phyloP scores from a whole-genome alignment of 2,888 invertebrate species.

The Dicyrtomina minuta region DNA sequence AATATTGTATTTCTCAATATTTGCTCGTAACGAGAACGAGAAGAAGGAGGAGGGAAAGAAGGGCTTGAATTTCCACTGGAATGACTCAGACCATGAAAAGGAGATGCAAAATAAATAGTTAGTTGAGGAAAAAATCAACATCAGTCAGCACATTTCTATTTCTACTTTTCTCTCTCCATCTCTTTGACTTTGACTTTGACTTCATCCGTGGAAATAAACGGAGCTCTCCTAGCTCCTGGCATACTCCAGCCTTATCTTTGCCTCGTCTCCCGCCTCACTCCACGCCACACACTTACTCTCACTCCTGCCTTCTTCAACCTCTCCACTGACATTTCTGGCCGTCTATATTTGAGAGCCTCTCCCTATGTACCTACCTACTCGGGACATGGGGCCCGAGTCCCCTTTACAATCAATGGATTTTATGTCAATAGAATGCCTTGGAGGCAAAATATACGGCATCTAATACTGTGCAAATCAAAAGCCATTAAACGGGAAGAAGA shows the following conservation, averaged over 20 bases:
- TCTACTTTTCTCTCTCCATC: not conserved
- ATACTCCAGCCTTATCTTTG: not conserved
- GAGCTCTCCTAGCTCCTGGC: too few species aligned
- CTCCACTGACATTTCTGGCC: not conserved
- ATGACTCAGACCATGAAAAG: slow-evolving; percentile 30
- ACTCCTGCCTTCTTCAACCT: not conserved
- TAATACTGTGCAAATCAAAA: slow-evolving; percentile 43
- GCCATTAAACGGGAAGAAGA: slow-evolving; percentile 35
- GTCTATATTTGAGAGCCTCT: not conserved
- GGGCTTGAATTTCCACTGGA: slow-evolving; percentile 21
- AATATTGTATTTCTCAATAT: slow-evolving; percentile 35
- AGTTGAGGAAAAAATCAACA: slow-evolving; percentile 23
- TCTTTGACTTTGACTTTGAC: too few species aligned
- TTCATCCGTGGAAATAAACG: too few species aligned
- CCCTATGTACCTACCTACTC: not conserved
- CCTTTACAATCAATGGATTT: slow-evolving; percentile 15
- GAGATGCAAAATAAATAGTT: slow-evolving; percentile 39
- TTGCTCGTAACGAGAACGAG: slow-evolving; percentile 24
- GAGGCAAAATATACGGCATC: slow-evolving; percentile 35
- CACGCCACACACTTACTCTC: not conserved
- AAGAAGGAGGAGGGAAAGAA: slow-evolving; percentile 6
- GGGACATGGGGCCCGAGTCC: not conserved
- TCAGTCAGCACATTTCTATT: slow-evolving; percentile 17
- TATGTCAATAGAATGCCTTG: slow-evolving; percentile 36
- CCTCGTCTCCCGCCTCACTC: not conserved